Evolutionary conservation across 2,888 invertebrate species (phyloP).

Genomic region (Himalopsyche tibetana): DNA sequence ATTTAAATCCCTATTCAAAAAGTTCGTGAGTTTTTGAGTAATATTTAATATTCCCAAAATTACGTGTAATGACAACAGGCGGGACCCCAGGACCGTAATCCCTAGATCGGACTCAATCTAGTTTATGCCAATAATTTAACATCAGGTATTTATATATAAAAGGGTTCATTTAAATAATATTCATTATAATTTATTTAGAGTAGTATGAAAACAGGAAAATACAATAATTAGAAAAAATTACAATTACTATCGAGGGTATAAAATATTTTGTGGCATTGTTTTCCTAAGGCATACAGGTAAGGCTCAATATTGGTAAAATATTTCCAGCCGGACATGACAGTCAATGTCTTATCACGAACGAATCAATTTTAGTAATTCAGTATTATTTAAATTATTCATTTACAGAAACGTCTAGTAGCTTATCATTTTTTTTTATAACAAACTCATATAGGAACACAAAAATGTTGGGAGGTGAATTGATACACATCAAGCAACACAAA

Average conservation of each 20-base stretch:
- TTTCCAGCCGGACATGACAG: not conserved
- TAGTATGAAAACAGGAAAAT: not conserved
- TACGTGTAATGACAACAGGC: too few relatives aligned
- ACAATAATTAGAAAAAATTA: not conserved
- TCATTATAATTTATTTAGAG: not conserved
- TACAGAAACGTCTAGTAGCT: constrained; percentile 9
- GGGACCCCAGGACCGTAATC: too few relatives aligned
- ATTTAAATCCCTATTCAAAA: too few relatives aligned
- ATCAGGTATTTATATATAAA: not conserved
- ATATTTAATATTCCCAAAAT: too few relatives aligned
- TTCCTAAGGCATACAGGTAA: constrained; percentile 16
- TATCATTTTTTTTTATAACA: not conserved
- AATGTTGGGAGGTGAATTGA: not conserved
- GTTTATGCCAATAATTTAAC: not conserved
- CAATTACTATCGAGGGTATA: not conserved
- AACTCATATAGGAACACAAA: not conserved
- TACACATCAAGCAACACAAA: not conserved
- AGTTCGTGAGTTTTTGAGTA: too few relatives aligned
- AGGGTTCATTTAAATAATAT: not conserved
- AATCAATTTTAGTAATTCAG: not conserved
- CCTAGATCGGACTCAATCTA: too few relatives aligned
- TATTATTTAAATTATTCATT: constrained; percentile 11
- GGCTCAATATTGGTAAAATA: constrained; percentile 34
- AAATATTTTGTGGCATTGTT: constrained; percentile 26
- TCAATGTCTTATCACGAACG: not conserved